phyloP scores from a whole-genome alignment of 2,113 vertebrate genomes.

The Erinaceus europaeus region DNA sequence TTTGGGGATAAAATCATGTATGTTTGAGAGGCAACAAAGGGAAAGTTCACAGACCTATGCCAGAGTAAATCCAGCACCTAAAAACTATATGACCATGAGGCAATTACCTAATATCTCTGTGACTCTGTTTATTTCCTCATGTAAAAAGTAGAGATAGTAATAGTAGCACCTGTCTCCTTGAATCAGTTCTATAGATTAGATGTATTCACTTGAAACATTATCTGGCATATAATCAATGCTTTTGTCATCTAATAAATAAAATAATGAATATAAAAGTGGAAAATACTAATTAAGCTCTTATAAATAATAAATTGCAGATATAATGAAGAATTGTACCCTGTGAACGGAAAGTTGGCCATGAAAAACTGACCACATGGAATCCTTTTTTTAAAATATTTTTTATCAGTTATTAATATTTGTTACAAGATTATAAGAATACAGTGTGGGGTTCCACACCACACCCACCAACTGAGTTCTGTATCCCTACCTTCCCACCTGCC shows the following conservation, averaged over 20 bases:
- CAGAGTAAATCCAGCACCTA: neutral
- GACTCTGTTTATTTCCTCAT: constrained; percentile 8
- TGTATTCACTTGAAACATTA: neutral
- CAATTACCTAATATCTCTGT: neutral
- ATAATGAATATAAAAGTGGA: neutral
- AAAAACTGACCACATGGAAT: neutral
- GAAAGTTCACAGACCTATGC: neutral
- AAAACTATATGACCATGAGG: neutral
- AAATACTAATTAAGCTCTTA: neutral
- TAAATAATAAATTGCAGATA: neutral
- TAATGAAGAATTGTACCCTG: neutral
- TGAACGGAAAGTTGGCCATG: neutral
- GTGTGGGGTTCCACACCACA: too few species aligned
- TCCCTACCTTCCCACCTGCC: too few species aligned
- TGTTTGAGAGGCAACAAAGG: neutral
- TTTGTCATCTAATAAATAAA: constrained; percentile 21
- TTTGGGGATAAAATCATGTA: neutral
- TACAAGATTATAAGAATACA: too few species aligned
- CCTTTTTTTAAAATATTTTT: too few species aligned
- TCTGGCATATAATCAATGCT: neutral
- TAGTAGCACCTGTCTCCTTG: neutral
- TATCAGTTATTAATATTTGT: too few species aligned
- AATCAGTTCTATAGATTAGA: neutral
- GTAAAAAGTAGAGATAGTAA: neutral
- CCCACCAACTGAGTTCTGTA: too few species aligned